Evolutionary conservation across 2,113 vertebrate genomes (phyloP).

Genomic region (Hirundichthys speculiger): DNA sequence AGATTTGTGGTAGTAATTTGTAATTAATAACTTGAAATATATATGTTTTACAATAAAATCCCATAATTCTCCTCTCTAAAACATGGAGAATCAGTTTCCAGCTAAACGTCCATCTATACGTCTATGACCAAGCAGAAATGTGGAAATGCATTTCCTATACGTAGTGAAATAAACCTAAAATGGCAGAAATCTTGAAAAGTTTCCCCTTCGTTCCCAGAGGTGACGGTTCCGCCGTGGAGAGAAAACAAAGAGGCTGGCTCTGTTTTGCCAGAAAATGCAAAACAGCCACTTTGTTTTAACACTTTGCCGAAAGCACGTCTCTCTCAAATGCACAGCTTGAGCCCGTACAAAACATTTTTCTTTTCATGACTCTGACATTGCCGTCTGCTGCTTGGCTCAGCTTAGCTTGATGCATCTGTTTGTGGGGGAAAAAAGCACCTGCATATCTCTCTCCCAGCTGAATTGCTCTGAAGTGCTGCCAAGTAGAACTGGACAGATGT

Average conservation of each 20-base stretch:
- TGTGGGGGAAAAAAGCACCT: slow-evolving; percentile 58
- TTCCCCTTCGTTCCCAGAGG: slow-evolving; percentile 1
- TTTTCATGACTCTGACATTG: slow-evolving; percentile 59
- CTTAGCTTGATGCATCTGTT: slow-evolving; percentile 73
- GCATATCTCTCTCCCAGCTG: slow-evolving; percentile 71
- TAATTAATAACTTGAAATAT: too few species aligned
- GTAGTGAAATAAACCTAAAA: slow-evolving; percentile 13
- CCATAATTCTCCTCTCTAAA: too few species aligned
- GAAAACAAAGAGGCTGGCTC: slow-evolving; percentile 26
- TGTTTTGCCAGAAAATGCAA: slow-evolving; percentile 39
- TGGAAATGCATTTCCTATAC: background rate
- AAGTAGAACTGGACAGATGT: slow-evolving; percentile 76
- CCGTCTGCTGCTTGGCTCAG: slow-evolving; percentile 60
- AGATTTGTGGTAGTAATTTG: too few species aligned
- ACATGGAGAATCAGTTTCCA: too few species aligned
- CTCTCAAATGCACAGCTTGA: slow-evolving; percentile 50
- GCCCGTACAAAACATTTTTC: slow-evolving; percentile 68
- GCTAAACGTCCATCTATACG: too few species aligned
- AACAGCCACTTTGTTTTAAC: slow-evolving; percentile 50
- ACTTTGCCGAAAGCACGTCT: slow-evolving; percentile 27
- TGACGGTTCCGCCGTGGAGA: slow-evolving; percentile 16
- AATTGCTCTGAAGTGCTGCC: slow-evolving; percentile 73
- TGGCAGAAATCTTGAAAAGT: slow-evolving; percentile 6
- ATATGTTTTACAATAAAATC: too few species aligned
- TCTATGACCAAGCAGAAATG: background rate